phyloP scores from a whole-genome alignment of 2,888 invertebrate genomes.

The Peribatodes rhomboidaria region DNA sequence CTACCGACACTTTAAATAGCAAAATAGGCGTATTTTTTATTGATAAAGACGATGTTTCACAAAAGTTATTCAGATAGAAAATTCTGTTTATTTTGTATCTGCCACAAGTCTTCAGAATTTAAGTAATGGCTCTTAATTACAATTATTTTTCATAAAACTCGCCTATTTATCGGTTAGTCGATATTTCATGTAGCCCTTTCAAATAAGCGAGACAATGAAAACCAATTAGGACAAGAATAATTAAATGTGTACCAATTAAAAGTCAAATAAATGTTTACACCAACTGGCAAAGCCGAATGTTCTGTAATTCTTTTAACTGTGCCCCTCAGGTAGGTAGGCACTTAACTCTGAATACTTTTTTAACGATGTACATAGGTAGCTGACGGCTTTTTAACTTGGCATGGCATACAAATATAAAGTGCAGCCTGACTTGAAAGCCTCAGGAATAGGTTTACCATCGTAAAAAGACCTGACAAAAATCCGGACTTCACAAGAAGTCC shows the following conservation, averaged over 20 bases:
- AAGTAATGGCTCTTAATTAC: no score
- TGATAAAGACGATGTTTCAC: no score
- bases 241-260: conserved; percentile 13
- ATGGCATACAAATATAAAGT: not conserved
- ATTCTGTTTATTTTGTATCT: no score
- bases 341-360: not conserved
- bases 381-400: not conserved
- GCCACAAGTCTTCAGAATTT: no score
- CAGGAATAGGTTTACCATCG: not conserved
- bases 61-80: no score
- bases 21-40: no score
- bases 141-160: not conserved
- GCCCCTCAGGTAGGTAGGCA: not conserved
- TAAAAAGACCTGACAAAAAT: no score
- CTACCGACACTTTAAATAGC: no score
- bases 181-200: no score
- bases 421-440: not conserved
- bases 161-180: not conserved
- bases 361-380: not conserved
- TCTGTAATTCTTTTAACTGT: conserved; percentile 5
- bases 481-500: no score
- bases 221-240: conserved; percentile 1
- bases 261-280: conserved; percentile 9
- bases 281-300: conserved; percentile 19
- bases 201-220: not conserved